Conservation (phyloP, 2,113 vertebrate species). For the Dendropsophus ebraccatus region DNA sequence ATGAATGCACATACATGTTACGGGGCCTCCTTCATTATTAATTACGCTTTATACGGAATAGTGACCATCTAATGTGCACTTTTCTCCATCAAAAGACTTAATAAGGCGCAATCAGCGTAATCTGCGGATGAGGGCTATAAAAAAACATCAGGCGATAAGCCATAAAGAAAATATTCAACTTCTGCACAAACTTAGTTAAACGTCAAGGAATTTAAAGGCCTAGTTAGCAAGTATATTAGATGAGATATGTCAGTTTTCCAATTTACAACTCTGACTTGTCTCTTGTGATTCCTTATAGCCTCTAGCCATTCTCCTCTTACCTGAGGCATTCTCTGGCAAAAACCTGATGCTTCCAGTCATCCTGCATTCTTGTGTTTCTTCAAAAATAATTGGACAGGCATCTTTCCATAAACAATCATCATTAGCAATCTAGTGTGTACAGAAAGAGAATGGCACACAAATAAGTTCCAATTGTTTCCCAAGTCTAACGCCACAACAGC, state of each 20-base stretch:
- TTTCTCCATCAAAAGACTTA: constrained; percentile 51
- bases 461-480: constrained; percentile 75
- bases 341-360: constrained; percentile 99
- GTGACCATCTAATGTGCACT: constrained; percentile 13
- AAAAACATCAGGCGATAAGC: constrained; percentile 75
- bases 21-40: not conserved
- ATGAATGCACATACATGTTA: constrained; percentile 10
- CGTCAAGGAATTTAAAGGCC: constrained; percentile 99
- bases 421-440: constrained; percentile 80
- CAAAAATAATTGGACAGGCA: constrained; percentile 99
- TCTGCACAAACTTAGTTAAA: constrained; percentile 85
- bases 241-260: constrained; percentile 99
- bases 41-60: not conserved
- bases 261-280: constrained; percentile 94
- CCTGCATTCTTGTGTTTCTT: constrained; percentile 99
- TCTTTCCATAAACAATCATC: constrained; percentile 91
- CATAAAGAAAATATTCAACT: constrained; percentile 78
- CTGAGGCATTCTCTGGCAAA: constrained; percentile 96
- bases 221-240: constrained; percentile 99
- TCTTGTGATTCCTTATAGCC: constrained; percentile 94
- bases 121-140: constrained; percentile 70
- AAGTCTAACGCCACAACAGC: constrained; percentile 75
- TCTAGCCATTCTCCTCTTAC: constrained; percentile 98
- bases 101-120: constrained; percentile 65
- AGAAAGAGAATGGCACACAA: constrained; percentile 77